Conservation (phyloP, 2,113 vertebrate species). For the Laticauda colubrina region DNA sequence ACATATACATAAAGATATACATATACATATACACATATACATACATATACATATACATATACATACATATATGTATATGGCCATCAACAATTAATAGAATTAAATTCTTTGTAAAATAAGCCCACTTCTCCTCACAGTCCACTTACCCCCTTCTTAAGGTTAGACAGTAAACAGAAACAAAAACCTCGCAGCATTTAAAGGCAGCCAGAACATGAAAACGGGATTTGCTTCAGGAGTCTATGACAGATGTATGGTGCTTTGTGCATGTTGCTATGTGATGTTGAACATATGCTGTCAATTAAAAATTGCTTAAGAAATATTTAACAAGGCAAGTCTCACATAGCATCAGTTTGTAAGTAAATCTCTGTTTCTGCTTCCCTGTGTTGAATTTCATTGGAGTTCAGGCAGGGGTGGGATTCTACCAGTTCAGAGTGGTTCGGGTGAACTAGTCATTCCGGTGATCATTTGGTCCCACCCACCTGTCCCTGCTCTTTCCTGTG, state of each 20-base stretch:
- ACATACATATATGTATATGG: too few species aligned
- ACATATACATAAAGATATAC: too few species aligned
- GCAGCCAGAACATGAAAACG: slow-evolving; percentile 56
- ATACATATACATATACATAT: too few species aligned
- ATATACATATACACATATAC: too few species aligned
- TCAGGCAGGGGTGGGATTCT: neutral
- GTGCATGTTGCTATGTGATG: slow-evolving; percentile 63
- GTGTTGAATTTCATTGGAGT: slow-evolving; percentile 43
- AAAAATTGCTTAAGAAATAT: slow-evolving; percentile 74
- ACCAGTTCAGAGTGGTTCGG: too few species aligned
- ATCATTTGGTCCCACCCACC: too few species aligned
- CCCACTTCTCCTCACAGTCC: slow-evolving; percentile 45
- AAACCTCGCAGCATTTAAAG: slow-evolving; percentile 54
- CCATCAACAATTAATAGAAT: slow-evolving; percentile 52
- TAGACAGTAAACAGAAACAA: slow-evolving; percentile 64
- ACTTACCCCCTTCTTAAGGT: slow-evolving; percentile 15
- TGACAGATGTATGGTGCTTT: slow-evolving; percentile 68
- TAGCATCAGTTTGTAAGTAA: slow-evolving; percentile 49
- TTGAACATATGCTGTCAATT: slow-evolving; percentile 71
- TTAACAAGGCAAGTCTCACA: slow-evolving; percentile 66
- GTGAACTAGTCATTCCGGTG: too few species aligned
- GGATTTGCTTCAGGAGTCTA: slow-evolving; percentile 60
- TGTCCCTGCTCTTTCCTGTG: too few species aligned
- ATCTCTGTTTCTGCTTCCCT: slow-evolving; percentile 55
- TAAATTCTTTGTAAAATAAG: slow-evolving; percentile 47